Conservation (phyloP, 2,888 invertebrate species). For the Stenoptilia bipunctidactyla region DNA sequence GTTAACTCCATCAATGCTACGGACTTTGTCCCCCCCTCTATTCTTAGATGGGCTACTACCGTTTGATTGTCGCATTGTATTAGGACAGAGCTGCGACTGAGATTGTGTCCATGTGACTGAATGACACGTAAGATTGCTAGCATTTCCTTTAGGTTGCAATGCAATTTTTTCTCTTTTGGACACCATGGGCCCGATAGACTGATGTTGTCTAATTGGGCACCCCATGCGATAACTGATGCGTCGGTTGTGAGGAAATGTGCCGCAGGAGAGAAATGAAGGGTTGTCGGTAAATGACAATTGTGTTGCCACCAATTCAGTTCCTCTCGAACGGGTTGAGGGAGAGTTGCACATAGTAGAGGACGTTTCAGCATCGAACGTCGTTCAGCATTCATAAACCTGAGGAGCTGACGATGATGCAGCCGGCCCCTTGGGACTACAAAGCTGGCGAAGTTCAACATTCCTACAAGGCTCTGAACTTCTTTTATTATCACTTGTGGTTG, state of each 20-base stretch:
- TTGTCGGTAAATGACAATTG: slow-evolving; percentile 3
- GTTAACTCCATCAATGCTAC: slow-evolving; percentile 13
- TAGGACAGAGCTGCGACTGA: background rate
- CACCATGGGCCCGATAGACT: slow-evolving; percentile 1
- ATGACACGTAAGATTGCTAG: slow-evolving; percentile 2
- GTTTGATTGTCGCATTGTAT: background rate
- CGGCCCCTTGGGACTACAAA: slow-evolving; percentile 1
- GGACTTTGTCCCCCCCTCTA: slow-evolving; percentile 25
- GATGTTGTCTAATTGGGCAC: slow-evolving; percentile 9
- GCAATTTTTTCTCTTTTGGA: background rate
- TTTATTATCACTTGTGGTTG: background rate
- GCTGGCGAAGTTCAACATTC: slow-evolving; percentile 1
- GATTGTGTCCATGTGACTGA: background rate
- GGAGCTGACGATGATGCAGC: background rate
- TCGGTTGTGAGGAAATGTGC: slow-evolving; percentile 14
- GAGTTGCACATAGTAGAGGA: no score
- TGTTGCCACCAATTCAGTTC: slow-evolving; percentile 12
- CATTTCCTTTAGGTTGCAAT: slow-evolving; percentile 11
- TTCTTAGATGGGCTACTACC: slow-evolving; percentile 14
- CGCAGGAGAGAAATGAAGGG: slow-evolving; percentile 9
- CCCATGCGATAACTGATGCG: slow-evolving; percentile 14
- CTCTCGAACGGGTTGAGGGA: background rate
- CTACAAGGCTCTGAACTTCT: background rate
- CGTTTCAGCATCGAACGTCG: background rate
- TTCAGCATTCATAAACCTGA: background rate